These are phyloP conservation scores for Babyrousa celebensis DNA, from an alignment of 2,797 vertebrate genomes.

Conservation along the genomic window DNA sequence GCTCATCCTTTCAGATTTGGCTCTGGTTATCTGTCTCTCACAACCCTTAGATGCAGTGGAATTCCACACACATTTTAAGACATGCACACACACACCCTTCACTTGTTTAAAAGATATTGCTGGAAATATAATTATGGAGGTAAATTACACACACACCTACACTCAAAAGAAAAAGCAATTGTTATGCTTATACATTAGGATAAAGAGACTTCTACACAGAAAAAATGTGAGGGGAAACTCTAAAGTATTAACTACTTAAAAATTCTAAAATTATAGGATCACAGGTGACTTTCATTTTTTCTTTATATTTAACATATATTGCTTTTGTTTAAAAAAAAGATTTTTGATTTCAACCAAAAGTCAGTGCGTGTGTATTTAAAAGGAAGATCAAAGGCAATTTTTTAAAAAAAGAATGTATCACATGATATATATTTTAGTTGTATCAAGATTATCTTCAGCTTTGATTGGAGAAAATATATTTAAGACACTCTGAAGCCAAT, in stretches of 20 bases:
- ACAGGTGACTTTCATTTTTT: slow-evolving; percentile 54
- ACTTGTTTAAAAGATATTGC: slow-evolving; percentile 25
- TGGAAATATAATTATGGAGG: not conserved
- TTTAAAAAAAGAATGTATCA: slow-evolving; percentile 8
- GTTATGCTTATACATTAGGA: slow-evolving; percentile 9
- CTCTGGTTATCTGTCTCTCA: not conserved
- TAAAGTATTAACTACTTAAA: slow-evolving; percentile 57
- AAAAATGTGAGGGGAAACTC: not conserved
- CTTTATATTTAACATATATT: slow-evolving; percentile 45
- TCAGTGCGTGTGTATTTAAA: not conserved
- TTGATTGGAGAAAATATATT: slow-evolving; percentile 63
- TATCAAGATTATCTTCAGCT: slow-evolving; percentile 25
- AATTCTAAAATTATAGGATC: slow-evolving; percentile 38
- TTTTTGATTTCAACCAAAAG: slow-evolving; percentile 62
- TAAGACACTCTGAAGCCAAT: slow-evolving; percentile 43
- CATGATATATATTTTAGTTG: not conserved
- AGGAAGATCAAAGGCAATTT: slow-evolving; percentile 35
- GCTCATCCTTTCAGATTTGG: not conserved
- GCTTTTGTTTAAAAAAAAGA: not conserved
- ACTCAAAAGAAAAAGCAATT: slow-evolving; percentile 11
- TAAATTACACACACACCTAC: not conserved
- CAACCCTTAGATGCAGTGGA: not conserved
- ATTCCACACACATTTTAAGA: not conserved
- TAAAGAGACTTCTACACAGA: slow-evolving; percentile 35
- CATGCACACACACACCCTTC: not conserved